Evolutionary conservation across 1,140 invertebrate genomes (phyloP), one percentile per base, ranked within the genome.

Genomic region (Temnothorax curvispinosus): DNA sequence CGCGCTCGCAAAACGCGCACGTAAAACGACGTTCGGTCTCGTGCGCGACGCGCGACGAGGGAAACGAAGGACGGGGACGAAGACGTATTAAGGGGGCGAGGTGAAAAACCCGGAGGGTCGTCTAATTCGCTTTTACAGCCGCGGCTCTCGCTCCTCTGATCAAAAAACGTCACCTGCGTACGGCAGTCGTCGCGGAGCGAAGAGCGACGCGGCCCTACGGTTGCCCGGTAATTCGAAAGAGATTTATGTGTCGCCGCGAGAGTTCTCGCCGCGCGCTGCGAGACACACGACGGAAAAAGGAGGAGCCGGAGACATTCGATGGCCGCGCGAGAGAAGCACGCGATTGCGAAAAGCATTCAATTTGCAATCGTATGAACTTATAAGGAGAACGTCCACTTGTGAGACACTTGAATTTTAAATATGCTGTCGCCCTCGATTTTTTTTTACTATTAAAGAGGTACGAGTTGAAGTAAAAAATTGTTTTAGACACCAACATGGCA

Each of bases 81-180:
- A 80, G 56, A 88, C 81, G 44, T 78, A 85, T 88, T 88, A 50
- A 74, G 44, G 52, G 69, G 6, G 38, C 67, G 54, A 84, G 44
- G 74, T 67, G 88, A 77, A 72, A 78, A 82, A 77, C 27, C 50
- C 64, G 64, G 67, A 87, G 86, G 87, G 80, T 69, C 87, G 71
- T 67, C 90, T 91, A 91, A 91, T 90, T 91, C 85, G 90, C 75
- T 89, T 91, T 91, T 91, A 91, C 87, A 91, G n/a, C 90, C 50
- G 56, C 13, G 11, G 52, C 89, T 18, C 71, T 54, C 35, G 88
- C 1, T 27, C n/a, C 15, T 75, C 56, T 62, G 88, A 90, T 87
- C 74, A 89, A 87, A 87, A 87, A 50, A 87, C 52, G 84, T 65
- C 50, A 74, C 85, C 77, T 87, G 76, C 86, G 85, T 67, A 80